Conservation (phyloP, 2,797 vertebrate species). For the Lacerta agilis region DNA sequence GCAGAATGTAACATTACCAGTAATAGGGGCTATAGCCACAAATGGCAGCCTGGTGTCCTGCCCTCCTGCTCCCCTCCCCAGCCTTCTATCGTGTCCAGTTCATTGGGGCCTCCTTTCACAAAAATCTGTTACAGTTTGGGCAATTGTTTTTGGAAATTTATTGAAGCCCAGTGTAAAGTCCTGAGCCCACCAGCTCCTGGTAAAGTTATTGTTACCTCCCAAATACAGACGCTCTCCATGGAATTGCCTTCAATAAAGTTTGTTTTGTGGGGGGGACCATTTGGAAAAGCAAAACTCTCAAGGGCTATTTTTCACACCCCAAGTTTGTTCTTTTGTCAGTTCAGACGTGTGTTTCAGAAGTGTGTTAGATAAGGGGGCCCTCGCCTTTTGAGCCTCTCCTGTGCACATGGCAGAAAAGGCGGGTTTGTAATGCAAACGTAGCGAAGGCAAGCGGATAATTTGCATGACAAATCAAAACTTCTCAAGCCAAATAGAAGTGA, state of each 20-base stretch:
- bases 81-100: neutral
- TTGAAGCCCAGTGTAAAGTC: neutral
- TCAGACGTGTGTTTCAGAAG: neutral
- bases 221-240: neutral
- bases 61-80: no score
- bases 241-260: neutral
- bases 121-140: neutral
- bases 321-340: neutral
- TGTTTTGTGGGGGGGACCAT: neutral
- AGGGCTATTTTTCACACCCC: neutral
- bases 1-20: neutral
- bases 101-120: neutral
- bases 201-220: neutral
- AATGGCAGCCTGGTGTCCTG: neutral
- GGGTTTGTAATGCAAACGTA: neutral
- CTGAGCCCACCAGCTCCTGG: neutral
- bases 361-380: neutral
- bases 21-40: neutral
- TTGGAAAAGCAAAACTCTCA: neutral
- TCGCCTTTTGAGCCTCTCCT: neutral
- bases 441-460: neutral
- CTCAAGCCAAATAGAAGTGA: neutral
- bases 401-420: neutral
- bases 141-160: neutral
- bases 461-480: neutral